Evolutionary conservation across 2,113 vertebrate species (phyloP), one percentile per base, ranked within the genome.

Genomic region (Ciconia boyciana): DNA sequence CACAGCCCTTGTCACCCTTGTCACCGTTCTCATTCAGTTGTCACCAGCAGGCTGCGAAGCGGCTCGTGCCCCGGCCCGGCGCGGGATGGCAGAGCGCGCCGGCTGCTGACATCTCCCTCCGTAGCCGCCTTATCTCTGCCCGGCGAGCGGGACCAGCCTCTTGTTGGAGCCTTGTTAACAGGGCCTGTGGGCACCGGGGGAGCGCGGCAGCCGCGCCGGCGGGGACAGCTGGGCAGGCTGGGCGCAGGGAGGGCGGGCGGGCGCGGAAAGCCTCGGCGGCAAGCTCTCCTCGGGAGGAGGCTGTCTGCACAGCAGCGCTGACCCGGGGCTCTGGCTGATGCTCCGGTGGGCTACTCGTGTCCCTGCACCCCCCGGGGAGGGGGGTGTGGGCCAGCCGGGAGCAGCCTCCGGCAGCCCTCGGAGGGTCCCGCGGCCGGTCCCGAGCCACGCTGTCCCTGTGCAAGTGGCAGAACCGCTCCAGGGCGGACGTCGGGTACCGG

Each of bases 111-210:
- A 13, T 13, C 91, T 95, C 51, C 93, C 95, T 97, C 95, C 97
- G 97, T 97, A 88, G 76, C 71, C 32, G 94, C 11, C 96, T 98
- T 97, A 97, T 98, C 97, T 96, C 92, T 91, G 92, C 66, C 93
- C 39, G 17, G 81, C 97, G 65, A 96, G 76, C 5, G 3, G 68
- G 57, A 91, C 77, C 18, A 75, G 10, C 49, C 61, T n/a, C 96
- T 93, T 95, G 51, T 82, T 16, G 0, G 44, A 44, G 51, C 71
- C 68, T 74, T 97, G 96, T 97, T 97, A 96, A 97, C 97, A 97
- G 58, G 94, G 84, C 87, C 34, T 6, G 7, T 43, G 58, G 84
- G 94, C 44, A 41, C 13, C 5, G 54, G 55, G 49, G 71, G 83
- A 65, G 36, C 20, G 1, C 1, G 49, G 48, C 25, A 24, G 74